A percentile compares a stretch with the other conserved stretches of the same genome.
These are phyloP conservation scores for Philereme vetulata DNA, from an alignment of 2,888 invertebrate species.

Conservation along the genomic window DNA sequence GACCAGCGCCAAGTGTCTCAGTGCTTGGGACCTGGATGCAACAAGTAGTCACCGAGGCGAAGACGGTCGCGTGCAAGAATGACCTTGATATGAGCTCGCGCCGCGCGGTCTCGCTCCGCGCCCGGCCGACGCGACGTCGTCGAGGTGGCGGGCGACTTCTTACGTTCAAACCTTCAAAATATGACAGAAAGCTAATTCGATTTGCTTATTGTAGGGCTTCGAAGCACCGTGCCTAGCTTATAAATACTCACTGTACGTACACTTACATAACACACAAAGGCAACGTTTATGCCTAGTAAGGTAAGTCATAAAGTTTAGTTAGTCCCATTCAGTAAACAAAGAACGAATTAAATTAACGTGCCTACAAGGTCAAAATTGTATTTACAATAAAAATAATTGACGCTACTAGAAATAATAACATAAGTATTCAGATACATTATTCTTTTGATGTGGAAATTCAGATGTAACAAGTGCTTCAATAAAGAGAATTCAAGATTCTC, in stretches of 20 bases:
- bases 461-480: too few species aligned
- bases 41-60: constrained; percentile 66
- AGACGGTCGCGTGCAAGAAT: constrained; percentile 66
- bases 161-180: constrained; percentile 42
- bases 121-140: constrained; percentile 49
- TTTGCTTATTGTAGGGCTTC: constrained; percentile 29
- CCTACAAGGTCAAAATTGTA: too few species aligned
- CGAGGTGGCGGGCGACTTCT: constrained; percentile 30
- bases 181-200: constrained; percentile 30
- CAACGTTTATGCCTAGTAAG: background rate
- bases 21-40: constrained; percentile 47
- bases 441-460: too few species aligned
- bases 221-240: background rate
- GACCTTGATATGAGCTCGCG: constrained; percentile 68
- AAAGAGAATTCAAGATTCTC: too few species aligned
- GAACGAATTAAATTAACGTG: too few species aligned
- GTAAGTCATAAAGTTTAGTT: too few species aligned
- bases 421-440: too few species aligned
- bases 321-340: too few species aligned
- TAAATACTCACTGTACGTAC: background rate
- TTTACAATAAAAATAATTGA: too few species aligned
- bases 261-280: constrained; percentile 12
- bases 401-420: too few species aligned
- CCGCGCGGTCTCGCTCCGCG: constrained; percentile 57
- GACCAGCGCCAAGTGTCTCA: constrained; percentile 39